phyloP scores from a whole-genome alignment of 2,113 vertebrate genomes.

The Stigmatopora argus region DNA sequence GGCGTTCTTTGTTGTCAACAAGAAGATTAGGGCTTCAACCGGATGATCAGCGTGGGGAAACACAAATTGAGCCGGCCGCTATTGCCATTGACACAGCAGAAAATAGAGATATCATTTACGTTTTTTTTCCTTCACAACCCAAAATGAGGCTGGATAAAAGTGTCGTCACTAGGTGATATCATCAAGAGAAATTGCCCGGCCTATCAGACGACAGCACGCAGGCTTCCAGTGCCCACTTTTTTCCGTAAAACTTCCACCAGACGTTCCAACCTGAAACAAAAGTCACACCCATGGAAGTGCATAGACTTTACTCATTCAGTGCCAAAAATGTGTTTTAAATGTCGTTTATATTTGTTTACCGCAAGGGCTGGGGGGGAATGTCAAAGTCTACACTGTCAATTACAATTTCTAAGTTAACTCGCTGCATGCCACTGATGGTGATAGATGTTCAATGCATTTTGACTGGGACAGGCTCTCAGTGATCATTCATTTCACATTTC shows the following conservation, averaged over 20 bases:
- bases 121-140: background rate
- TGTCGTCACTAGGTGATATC: background rate
- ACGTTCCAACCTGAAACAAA: slow-evolving; percentile 83
- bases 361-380: too few relatives aligned
- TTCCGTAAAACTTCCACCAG: slow-evolving; percentile 95
- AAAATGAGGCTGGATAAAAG: background rate
- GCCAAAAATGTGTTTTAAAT: too few relatives aligned
- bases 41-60: slow-evolving; percentile 63
- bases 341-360: too few relatives aligned
- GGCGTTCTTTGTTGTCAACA: slow-evolving; percentile 56
- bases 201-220: slow-evolving; percentile 86
- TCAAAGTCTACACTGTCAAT: too few relatives aligned
- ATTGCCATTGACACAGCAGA: slow-evolving; percentile 60
- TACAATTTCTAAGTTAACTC: too few relatives aligned
- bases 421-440: too few relatives aligned
- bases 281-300: too few relatives aligned
- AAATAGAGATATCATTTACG: background rate
- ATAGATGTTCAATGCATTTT: too few relatives aligned
- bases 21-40: slow-evolving; percentile 58
- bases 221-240: slow-evolving; percentile 87
- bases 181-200: background rate
- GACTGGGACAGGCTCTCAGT: too few relatives aligned
- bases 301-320: background rate
- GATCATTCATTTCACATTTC: too few relatives aligned
- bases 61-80: slow-evolving; percentile 63